phyloP scores from a whole-genome alignment of 2,113 vertebrate species.

The Tringa solitaria region DNA sequence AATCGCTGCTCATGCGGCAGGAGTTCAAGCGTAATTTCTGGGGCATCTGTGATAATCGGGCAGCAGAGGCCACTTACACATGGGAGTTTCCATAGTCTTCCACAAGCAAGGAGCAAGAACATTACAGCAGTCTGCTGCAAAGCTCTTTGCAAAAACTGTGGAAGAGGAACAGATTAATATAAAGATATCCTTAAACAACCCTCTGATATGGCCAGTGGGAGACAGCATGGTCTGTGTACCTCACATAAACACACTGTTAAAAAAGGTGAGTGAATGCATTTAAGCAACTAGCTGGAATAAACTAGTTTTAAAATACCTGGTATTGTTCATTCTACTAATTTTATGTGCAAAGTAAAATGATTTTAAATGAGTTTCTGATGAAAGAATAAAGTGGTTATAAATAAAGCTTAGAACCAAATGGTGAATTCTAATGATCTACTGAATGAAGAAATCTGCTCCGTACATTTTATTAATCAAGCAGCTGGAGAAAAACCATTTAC shows the following conservation, averaged over 20 bases:
- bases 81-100: not conserved
- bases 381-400: not conserved
- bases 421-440: not conserved
- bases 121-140: not conserved
- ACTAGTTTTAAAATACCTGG: not conserved
- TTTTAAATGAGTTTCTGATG: not conserved
- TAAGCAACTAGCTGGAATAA: not conserved
- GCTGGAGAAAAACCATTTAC: not conserved
- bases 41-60: not conserved
- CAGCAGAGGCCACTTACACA: not conserved
- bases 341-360: not conserved
- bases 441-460: not conserved
- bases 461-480: not conserved
- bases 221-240: not conserved
- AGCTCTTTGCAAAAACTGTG: not conserved
- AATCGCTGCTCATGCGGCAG: rapidly evolving
- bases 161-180: not conserved
- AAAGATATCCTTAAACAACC: not conserved
- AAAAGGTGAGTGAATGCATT: not conserved
- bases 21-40: not conserved
- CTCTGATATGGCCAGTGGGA: not conserved
- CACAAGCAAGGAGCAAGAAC: not conserved
- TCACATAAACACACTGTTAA: not conserved
- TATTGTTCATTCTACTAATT: not conserved
- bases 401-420: not conserved